Base-by-base conservation (phyloP, 2,888 invertebrate genomes). In the Monochamus alternatus region DNA sequence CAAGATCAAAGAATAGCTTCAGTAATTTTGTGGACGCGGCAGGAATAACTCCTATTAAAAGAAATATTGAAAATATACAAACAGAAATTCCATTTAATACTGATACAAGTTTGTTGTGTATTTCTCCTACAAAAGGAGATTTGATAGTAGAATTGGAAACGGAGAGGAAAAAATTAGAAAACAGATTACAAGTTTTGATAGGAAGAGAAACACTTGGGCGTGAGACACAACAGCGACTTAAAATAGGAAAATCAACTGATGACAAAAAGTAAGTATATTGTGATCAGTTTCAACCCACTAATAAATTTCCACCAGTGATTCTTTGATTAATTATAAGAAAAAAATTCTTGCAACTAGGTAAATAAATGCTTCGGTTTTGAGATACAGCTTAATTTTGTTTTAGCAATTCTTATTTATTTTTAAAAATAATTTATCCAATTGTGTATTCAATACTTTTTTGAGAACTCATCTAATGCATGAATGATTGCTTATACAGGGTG, bases 91-190 rank as follows among this genome's bases (percentile, higher is more conserved):
- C 22, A 58, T 38, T 8, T 10, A 44, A 3, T 3, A 5, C 30
- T 12, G 22, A 69, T 44, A 10, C 31, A 3, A 51, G 43, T 67
- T 51, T 44, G 47, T 8, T 2, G 68, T 75, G 59, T 12, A 73
- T 65, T 31, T 73, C 78, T 66, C 79, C 80, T 65, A 75, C 81
- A 7, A 67, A 78, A n/a, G 80, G 80, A 22, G 75, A 75, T n/a
- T 80, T 82, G 79, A 58, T 78, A 63, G 75, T 81, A 30, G 76
- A 82, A 59, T 80, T 87, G 60, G 81, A 82, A 64, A 73, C 78
- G 22, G 85, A 87, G 75, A 77, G 83, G 66, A 74, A 70, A 5
- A 74, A 81, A n/a, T 80, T 88, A 47, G 86, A 87, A 78, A 82
- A 84, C 58, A 82, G 76, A 80, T 83, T 84, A 75, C 81, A 73